Base-by-base conservation (phyloP, 2,888 invertebrate genomes). In the Dicyrtomina minuta region DNA sequence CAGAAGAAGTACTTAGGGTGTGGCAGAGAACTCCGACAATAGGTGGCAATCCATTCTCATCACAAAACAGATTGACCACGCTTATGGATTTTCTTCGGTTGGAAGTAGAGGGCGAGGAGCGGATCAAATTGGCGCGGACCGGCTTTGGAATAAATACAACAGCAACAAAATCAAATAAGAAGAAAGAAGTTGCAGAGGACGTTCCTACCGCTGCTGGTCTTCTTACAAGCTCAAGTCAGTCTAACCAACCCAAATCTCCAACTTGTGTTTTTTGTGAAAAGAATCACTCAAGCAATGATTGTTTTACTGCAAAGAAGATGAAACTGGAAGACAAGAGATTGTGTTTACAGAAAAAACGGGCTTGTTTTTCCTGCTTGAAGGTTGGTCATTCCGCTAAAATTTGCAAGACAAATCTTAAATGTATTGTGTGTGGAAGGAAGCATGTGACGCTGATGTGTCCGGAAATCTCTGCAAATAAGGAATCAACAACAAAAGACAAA, bases 1-100 rank as follows among this genome's bases (percentile, higher is more conserved):
- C 71, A 1, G 73, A 73, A 33, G 75, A 75, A 1, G n/a, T 66
- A 1, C 13, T 75, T 0, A 24, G 33, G n/a, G 60, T 60, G 1
- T 74, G 71, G 72, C 58, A 71, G 27, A 20, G 74, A 15, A 22
- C 4, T 33, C 33, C 33, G 8, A 33, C n/a, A n/a, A n/a, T n/a
- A n/a, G n/a, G n/a, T n/a, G n/a, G n/a, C n/a, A n/a, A n/a, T n/a
- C n/a, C n/a, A n/a, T n/a, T n/a, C n/a, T n/a, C n/a, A n/a, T n/a
- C n/a, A n/a, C n/a, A n/a, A n/a, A n/a, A n/a, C n/a, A n/a, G 12
- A 17, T 12, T 72, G 2, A 26, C 55, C 0, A 33, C 27, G 1
- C 44, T 72, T 0, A 65, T 70, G 68, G 58, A 46, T 1, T 72
- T 70, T 22, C 58, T 70, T n/a, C 27, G 62, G 8, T 10, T 15